A percentile compares a stretch with the other conserved stretches of the same genome.
Evolutionary conservation across 30 jellyfish, hydroid and myxozoan genomes (phyloP).

Genomic region (Turritopsis rubra): DNA sequence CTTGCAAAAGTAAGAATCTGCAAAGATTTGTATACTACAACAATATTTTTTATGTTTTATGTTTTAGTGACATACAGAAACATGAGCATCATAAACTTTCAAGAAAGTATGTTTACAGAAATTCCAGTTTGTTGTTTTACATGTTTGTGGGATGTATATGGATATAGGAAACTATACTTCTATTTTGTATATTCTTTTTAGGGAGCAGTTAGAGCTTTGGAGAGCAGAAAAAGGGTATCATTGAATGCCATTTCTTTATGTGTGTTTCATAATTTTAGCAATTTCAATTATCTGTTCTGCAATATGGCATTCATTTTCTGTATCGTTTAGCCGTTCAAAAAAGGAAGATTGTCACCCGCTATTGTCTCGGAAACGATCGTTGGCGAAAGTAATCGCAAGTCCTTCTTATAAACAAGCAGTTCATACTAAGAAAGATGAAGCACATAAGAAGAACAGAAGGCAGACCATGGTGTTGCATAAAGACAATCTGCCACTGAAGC

Average conservation of each 20-base stretch:
- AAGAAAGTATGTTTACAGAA: not conserved
- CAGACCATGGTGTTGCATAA: not conserved
- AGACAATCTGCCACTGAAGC: not conserved
- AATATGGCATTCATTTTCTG: not conserved
- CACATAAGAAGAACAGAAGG: not conserved
- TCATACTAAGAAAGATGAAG: not conserved
- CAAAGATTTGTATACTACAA: no score
- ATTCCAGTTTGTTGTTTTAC: not conserved
- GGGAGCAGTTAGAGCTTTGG: slow-evolving; percentile 7
- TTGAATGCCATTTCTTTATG: not conserved
- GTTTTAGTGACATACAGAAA: not conserved
- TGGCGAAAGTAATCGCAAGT: slow-evolving; percentile 25
- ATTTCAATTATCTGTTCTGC: no score
- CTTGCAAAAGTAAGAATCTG: not conserved
- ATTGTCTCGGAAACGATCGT: slow-evolving; percentile 22
- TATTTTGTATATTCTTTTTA: not conserved
- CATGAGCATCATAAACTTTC: not conserved
- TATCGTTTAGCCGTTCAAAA: not conserved
- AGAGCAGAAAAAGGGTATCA: slow-evolving; percentile 10
- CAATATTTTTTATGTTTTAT: no score
- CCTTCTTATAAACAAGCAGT: slow-evolving; percentile 10
- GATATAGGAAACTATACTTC: no score
- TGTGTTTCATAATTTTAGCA: no score
- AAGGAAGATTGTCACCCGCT: slow-evolving; percentile 15
- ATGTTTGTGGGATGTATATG: no score